Evolutionary conservation across 35 echinoderm and acorn worm genomes (phyloP), one percentile per base, ranked within the genome.

Genomic region (Ophiothrix spiculata): DNA sequence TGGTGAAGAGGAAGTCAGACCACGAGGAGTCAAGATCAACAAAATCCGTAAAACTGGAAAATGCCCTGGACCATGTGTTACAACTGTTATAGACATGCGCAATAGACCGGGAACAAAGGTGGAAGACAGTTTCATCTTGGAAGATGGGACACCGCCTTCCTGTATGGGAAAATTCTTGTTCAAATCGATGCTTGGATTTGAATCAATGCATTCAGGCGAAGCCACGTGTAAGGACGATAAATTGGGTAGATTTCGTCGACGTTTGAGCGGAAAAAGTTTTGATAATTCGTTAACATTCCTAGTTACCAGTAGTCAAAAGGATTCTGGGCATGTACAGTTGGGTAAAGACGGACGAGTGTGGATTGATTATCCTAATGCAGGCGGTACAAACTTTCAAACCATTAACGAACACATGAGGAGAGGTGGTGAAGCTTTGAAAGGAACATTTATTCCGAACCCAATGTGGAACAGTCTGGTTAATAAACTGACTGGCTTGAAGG

Each of bases 361-460:
- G 83, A 77, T 81, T 1, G 88, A 90, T 37, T 94, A 81, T 42
- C 82, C 87, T 0, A 36, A 82, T 25, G 92, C 90, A n/a, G 92
- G 92, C 21, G 92, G 84, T 38, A 75, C 36, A 21, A 94, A 94
- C 79, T 94, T 90, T 34, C 36, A 90, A 34, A 89, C 39, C 32
- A 75, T 89, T 0, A 13, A 64, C 0, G 74, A 87, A 46, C 64
- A 56, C 1, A 64, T 85, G 21, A 94, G 79, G 45, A 64, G 78
- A 38, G 77, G 77, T 29, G 75, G 88, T 1, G 78, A 76, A 35
- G 77, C 88, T 15, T 77, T 94, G 79, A 84, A 90, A 21, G 92
- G 88, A 29, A 84, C 85, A 39, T 90, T 86, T 63, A 93, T 94
- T 32, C 40, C 89, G n/a, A 94, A 94, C 56, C 92, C 92, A 45